Base-by-base conservation (phyloP, 2,797 vertebrate genomes). In the Gymnocypris eckloni region DNA sequence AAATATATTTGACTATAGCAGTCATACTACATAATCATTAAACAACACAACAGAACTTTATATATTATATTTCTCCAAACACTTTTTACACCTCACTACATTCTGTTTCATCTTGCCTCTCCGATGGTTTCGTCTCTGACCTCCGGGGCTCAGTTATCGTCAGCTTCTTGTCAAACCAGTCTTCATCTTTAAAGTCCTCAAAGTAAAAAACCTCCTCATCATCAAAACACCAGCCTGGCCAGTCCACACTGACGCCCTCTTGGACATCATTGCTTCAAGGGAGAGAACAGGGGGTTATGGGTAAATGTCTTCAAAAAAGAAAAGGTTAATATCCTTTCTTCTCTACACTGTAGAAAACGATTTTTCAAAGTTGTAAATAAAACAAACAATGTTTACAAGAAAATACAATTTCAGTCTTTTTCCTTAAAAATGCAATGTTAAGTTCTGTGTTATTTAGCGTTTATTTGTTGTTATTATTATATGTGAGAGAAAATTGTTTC, bases 221-320 rank as follows among this genome's bases (percentile, higher is more conserved):
- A 37, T 94, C 94, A 15, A 96, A 91, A 87, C 93, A 95, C 95
- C 94, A 96, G 79, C 94, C 95, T 1, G 88, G 22, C 95, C 94
- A 95, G 88, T 96, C 95, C 87, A 95, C 94, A 12, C 92, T 95
- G 4, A 87, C 90, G 10, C 93, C 94, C 0, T 93, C 91, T 0
- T 37, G 1, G 33, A 90, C 89, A 39, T 59, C 2, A 33, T 86
- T 48, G 78, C 94, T 95, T 25, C 28, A 75, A 61, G n/a, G 1
- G 2, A 84, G 66, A 77, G 64, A 83, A 77, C 28, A 80, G 77
- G 25, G 28, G 66, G 79, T 39, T 37, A 66, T 52, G 13, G 20
- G 59, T 67, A 41, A 69, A 59, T 43, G 48, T 54, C 9, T 76
- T 73, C 6, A 3, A 9, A 67, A 75, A n/a, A 22, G n/a, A 18